These are phyloP conservation scores for Phaethornis superciliosus DNA, from an alignment of 2,113 vertebrate genomes.

Conservation along the genomic window DNA sequence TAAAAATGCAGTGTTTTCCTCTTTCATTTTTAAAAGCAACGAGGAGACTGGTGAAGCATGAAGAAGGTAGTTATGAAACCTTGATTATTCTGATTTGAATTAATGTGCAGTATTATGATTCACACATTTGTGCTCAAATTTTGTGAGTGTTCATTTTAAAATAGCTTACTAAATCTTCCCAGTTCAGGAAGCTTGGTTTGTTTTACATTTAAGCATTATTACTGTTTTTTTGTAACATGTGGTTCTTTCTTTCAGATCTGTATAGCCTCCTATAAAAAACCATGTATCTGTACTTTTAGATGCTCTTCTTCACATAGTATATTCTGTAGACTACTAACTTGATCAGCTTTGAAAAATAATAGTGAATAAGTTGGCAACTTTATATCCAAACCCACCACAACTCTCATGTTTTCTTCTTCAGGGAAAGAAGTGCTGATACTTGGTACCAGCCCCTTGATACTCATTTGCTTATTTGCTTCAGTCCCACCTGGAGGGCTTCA, in stretches of 20 bases:
- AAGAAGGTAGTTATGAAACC: background rate
- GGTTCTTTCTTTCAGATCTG: background rate
- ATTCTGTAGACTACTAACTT: background rate
- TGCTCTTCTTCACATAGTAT: background rate
- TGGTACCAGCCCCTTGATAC: too few species aligned
- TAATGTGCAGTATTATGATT: background rate
- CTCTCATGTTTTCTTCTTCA: background rate
- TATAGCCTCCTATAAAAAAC: background rate
- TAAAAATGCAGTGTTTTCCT: background rate
- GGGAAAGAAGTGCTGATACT: background rate
- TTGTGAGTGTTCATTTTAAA: background rate
- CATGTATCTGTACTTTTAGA: background rate
- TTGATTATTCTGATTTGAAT: background rate
- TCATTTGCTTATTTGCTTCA: too few species aligned
- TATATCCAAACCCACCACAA: background rate
- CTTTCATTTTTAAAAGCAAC: background rate
- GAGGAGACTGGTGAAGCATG: background rate
- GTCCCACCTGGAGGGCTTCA: too few species aligned
- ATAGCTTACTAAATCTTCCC: background rate
- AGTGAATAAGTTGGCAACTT: background rate
- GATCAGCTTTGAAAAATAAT: background rate
- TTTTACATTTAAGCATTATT: background rate
- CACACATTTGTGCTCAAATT: background rate
- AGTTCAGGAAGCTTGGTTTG: background rate
- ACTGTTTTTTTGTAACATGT: fast-evolving